Evolutionary conservation across 1,140 invertebrate genomes (phyloP), one percentile per base, ranked within the genome.

Genomic region (Aphelenchoides avenae): DNA sequence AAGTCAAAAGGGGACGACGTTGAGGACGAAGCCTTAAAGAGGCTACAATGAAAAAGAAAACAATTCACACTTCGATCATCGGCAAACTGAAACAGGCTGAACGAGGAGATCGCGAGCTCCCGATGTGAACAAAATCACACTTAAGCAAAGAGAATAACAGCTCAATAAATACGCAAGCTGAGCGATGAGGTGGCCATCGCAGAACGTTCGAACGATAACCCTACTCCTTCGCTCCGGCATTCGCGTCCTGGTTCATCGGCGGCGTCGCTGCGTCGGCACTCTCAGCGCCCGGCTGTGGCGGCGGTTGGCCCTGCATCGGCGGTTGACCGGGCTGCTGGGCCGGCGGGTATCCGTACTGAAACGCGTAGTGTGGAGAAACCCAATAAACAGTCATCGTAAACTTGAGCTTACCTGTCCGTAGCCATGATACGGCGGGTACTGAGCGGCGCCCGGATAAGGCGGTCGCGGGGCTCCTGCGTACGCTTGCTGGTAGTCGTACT

Each of bases 271-370:
- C 1, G 36, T 53, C 26, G 52, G 40, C 34, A 47, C 52, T 5
- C 41, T 27, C 1, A 31, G 26, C 9, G 51, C 46, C 34, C 44
- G 42, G 48, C 11, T 37, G 52, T 47, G 7, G 52, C 15, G 22
- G 49, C 18, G 33, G 52, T 6, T 53, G 52, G 46, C 46, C 46
- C 22, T 22, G 46, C 5, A 48, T 3, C n/a, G n/a, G n/a, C n/a
- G n/a, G n/a, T n/a, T n/a, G n/a, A n/a, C n/a, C n/a, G 7, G 44
- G 27, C 7, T 57, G 47, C 18, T 57, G 54, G 15, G 31, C 5
- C 9, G 55, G 15, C 22, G 54, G 59, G 3, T 57, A 7, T 13
- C 62, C 59, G 27, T 59, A 42, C 59, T 20, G 37, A 62, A 6
- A 26, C 15, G 1, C 9, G 42, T 26, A 15, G 9, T 11, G 11